Percentiles rank a stretch among this genome's conserved stretches.
These are phyloP conservation scores for Cacatua alba DNA, from an alignment of 2,113 vertebrate species.

Conservation along the genomic window DNA sequence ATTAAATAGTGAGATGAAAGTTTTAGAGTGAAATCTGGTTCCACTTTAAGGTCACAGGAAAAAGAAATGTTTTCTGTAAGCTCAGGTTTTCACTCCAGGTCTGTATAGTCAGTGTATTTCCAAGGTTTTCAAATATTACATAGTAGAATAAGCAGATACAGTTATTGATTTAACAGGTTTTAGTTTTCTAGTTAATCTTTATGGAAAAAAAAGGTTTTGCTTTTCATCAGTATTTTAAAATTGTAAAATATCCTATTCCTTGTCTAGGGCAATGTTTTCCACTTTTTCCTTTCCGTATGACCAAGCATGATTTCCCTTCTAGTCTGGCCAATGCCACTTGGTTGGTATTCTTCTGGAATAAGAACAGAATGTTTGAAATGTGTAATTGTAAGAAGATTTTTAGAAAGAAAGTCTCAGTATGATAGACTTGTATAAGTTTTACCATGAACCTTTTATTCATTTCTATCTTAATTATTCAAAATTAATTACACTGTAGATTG, in stretches of 20 bases:
- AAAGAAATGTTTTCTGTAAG: neutral
- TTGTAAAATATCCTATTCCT: neutral
- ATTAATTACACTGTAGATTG: neutral
- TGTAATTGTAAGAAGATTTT: neutral
- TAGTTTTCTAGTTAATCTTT: neutral
- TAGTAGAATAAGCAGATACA: neutral
- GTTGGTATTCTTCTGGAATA: neutral
- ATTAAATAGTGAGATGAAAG: neutral
- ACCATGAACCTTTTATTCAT: neutral
- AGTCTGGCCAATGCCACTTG: neutral
- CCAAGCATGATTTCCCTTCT: neutral
- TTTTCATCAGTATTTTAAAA: neutral
- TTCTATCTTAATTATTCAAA: neutral
- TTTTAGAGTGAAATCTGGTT: conserved; percentile 1
- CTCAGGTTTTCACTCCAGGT: neutral
- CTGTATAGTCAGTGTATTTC: neutral
- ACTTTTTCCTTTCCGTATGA: neutral
- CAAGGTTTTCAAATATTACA: neutral
- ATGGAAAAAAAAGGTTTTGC: neutral
- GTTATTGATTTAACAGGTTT: neutral
- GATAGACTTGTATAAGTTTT: neutral
- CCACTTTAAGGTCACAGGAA: neutral
- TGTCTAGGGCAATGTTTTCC: neutral
- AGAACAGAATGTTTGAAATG: neutral
- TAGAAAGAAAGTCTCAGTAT: neutral